A percentile compares a stretch with the other conserved stretches of the same genome.
phyloP scores from a whole-genome alignment of 2,797 vertebrate genomes.

The Pseudomugil gertrudae region DNA sequence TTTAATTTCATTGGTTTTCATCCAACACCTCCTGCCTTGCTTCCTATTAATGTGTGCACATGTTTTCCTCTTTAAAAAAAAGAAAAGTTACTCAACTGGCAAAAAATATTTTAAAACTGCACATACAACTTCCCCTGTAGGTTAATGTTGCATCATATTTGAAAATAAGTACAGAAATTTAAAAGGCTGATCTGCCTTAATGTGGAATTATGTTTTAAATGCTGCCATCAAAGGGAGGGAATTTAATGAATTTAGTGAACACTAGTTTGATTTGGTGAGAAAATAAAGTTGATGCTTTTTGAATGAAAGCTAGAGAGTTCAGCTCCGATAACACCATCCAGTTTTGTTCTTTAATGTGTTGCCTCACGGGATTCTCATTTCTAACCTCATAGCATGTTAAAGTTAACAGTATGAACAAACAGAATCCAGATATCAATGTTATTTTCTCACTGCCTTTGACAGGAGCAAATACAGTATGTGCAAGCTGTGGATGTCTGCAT shows the following conservation, averaged over 20 bases:
- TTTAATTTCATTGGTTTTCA: not conserved
- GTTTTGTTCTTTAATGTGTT: not conserved
- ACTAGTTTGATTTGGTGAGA: too few relatives aligned
- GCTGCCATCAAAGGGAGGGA: not conserved
- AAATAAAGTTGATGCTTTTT: not conserved
- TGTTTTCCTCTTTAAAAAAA: not conserved
- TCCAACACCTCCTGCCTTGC: not conserved
- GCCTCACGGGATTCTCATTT: not conserved
- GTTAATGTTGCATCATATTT: too few relatives aligned
- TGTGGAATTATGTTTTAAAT: not conserved
- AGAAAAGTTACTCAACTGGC: too few relatives aligned
- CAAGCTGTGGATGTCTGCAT: slow-evolving; percentile 15
- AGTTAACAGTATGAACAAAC: not conserved
- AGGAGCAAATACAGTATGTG: slow-evolving; percentile 37
- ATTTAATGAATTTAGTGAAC: not conserved
- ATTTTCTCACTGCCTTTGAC: not conserved
- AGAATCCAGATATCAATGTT: not conserved
- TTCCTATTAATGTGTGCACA: not conserved
- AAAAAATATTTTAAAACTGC: too few relatives aligned
- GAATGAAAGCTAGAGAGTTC: not conserved
- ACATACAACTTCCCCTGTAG: too few relatives aligned
- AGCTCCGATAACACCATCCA: not conserved
- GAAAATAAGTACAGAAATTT: not conserved
- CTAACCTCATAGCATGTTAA: not conserved
- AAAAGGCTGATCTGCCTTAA: not conserved